These are phyloP conservation scores for Netelia inedita DNA, from an alignment of 2,888 invertebrate genomes.

Conservation along the genomic window DNA sequence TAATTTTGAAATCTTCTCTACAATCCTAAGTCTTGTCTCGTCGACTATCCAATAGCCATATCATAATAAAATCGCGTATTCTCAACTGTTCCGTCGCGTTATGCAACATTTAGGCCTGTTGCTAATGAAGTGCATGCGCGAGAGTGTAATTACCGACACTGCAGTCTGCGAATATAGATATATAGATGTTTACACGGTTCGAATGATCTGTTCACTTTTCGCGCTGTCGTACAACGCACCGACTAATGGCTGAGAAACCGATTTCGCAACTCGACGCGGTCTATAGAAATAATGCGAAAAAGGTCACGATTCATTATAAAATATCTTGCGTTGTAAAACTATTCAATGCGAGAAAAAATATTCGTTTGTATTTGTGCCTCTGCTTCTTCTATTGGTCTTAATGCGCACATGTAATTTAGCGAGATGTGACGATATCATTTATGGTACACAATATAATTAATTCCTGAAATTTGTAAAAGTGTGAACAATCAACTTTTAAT, in stretches of 20 bases:
- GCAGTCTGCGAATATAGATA: slow-evolving; percentile 45
- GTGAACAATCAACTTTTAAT: too few relatives aligned
- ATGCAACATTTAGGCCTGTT: slow-evolving; percentile 79
- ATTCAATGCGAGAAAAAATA: slow-evolving; percentile 38
- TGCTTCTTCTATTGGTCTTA: background rate
- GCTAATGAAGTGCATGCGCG: slow-evolving; percentile 83
- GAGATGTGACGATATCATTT: background rate
- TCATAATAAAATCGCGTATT: slow-evolving; percentile 81
- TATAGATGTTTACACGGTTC: slow-evolving; percentile 62
- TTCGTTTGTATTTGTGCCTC: slow-evolving; percentile 20
- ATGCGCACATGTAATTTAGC: background rate
- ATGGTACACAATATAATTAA: background rate
- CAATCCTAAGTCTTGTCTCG: slow-evolving; percentile 67
- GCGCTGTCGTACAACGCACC: slow-evolving; percentile 65
- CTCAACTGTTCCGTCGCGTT: slow-evolving; percentile 71
- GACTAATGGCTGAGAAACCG: slow-evolving; percentile 68
- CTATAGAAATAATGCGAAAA: slow-evolving; percentile 63
- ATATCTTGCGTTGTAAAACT: slow-evolving; percentile 33
- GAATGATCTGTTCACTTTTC: slow-evolving; percentile 77
- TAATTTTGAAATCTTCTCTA: slow-evolving; percentile 60
- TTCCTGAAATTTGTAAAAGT: too few relatives aligned
- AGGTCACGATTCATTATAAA: slow-evolving; percentile 71
- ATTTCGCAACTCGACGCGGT: slow-evolving; percentile 72
- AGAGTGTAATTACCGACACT: slow-evolving; percentile 80
- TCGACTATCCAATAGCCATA: slow-evolving; percentile 80